Evolutionary conservation across 1,140 invertebrate genomes (phyloP).

Genomic region (Eueides isabella): DNA sequence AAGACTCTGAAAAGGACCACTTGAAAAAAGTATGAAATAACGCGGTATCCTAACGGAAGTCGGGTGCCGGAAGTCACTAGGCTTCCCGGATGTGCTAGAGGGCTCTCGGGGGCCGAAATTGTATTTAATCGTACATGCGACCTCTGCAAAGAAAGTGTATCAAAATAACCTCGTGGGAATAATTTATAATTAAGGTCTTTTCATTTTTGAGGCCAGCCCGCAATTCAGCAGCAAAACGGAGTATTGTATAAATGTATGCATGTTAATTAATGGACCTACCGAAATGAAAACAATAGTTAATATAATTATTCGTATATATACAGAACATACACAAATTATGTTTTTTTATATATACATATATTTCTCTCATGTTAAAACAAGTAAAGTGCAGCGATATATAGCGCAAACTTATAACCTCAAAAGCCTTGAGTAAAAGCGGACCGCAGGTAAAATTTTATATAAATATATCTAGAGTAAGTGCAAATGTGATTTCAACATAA

Average conservation of each 20-base stretch:
- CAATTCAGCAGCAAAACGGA: constrained; percentile 27
- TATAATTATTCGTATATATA: neutral
- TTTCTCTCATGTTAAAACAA: neutral
- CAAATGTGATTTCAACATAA: neutral
- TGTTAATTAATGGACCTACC: neutral
- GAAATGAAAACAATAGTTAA: neutral
- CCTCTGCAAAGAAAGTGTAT: constrained; percentile 47
- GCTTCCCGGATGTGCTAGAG: constrained; percentile 73
- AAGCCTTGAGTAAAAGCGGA: constrained; percentile 1
- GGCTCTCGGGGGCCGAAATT: constrained; percentile 66
- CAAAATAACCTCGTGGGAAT: constrained; percentile 44
- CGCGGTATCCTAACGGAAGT: constrained; percentile 70
- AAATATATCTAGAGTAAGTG: neutral
- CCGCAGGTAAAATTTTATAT: constrained; percentile 8
- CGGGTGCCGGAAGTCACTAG: constrained; percentile 71
- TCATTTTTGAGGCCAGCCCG: constrained; percentile 29
- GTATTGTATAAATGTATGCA: constrained; percentile 14
- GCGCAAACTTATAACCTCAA: constrained; percentile 11
- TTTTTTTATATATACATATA: constrained; percentile 9
- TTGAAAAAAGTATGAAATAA: constrained; percentile 74
- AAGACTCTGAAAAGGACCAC: constrained; percentile 61
- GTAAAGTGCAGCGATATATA: constrained; percentile 7
- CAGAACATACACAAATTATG: neutral
- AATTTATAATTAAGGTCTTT: constrained; percentile 47
- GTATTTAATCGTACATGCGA: constrained; percentile 67